Conservation (phyloP, 2,888 invertebrate genomes). For the Drosophila setosimentum region DNA sequence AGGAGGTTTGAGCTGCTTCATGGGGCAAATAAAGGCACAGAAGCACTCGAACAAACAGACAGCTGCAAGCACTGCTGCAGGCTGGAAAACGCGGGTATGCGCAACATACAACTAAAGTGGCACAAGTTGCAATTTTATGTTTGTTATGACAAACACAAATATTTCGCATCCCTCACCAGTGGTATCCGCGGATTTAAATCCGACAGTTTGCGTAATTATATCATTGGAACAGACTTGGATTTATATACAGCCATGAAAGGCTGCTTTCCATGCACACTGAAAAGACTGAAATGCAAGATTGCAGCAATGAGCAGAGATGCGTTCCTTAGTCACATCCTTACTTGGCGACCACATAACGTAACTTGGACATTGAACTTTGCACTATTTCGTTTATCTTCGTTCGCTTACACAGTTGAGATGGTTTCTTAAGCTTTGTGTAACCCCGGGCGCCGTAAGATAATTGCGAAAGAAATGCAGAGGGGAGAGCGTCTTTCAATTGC, state of each 20-base stretch:
- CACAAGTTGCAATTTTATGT: conserved; percentile 66
- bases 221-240: conserved; percentile 60
- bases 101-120: conserved; percentile 62
- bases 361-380: conserved; percentile 68
- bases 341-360: conserved; percentile 55
- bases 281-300: conserved; percentile 27
- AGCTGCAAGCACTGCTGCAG: conserved; percentile 34
- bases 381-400: conserved; percentile 15
- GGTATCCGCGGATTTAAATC: conserved; percentile 7
- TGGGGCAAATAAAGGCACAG: conserved; percentile 30
- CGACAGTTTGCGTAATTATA: conserved; percentile 67
- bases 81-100: conserved; percentile 59
- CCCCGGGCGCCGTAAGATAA: conserved; percentile 14
- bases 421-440: conserved; percentile 13
- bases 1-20: not conserved
- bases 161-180: conserved; percentile 3
- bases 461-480: conserved; percentile 10
- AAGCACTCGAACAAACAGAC: conserved; percentile 28
- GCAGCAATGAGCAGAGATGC: conserved; percentile 18
- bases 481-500: not conserved
- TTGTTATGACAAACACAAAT: conserved; percentile 62
- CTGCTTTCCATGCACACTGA: conserved; percentile 22
- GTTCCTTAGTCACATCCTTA: conserved; percentile 30
- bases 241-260: conserved; percentile 24
- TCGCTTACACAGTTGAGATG: conserved; percentile 23